Evolutionary conservation across 2,797 vertebrate genomes (phyloP).

Genomic region (Spinibarbus caldwelli): DNA sequence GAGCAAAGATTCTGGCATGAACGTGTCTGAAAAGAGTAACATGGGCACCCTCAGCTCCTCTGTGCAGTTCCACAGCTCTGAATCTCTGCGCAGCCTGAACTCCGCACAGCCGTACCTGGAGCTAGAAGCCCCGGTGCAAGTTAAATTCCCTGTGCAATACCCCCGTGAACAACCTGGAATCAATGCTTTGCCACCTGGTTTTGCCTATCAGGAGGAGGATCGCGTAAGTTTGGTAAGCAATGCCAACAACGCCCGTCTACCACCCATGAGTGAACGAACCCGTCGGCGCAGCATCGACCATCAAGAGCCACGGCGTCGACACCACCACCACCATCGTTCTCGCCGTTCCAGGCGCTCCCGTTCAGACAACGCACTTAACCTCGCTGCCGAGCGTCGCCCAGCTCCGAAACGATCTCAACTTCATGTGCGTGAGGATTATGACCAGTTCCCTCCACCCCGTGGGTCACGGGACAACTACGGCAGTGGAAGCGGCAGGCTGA

Average conservation of each 20-base stretch:
- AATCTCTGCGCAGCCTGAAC: slow-evolving; percentile 91
- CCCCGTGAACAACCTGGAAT: slow-evolving; percentile 75
- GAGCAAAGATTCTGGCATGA: slow-evolving; percentile 99
- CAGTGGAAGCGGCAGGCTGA: slow-evolving; percentile 66
- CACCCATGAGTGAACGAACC: slow-evolving; percentile 89
- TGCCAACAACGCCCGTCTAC: slow-evolving; percentile 79
- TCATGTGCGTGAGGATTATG: slow-evolving; percentile 88
- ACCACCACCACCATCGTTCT: slow-evolving; percentile 84
- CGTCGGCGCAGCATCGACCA: slow-evolving; percentile 75
- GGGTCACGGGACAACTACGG: slow-evolving; percentile 81
- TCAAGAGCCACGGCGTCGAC: slow-evolving; percentile 82
- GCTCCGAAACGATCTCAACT: slow-evolving; percentile 85
- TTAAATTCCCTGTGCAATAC: slow-evolving; percentile 84
- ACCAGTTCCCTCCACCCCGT: slow-evolving; percentile 86
- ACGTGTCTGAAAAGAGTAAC: slow-evolving; percentile 93
- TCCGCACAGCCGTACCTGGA: slow-evolving; percentile 89
- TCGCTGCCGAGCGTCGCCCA: slow-evolving; percentile 85
- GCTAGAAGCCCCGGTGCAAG: slow-evolving; percentile 81
- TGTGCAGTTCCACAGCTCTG: slow-evolving; percentile 90
- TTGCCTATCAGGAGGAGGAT: slow-evolving; percentile 89
- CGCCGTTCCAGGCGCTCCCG: slow-evolving; percentile 90
- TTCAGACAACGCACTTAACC: slow-evolving; percentile 94
- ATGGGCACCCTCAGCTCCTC: slow-evolving; percentile 93
- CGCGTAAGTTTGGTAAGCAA: slow-evolving; percentile 80
- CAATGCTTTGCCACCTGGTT: slow-evolving; percentile 83